A percentile compares a stretch with the other conserved stretches of the same genome.
phyloP scores from a whole-genome alignment of 2,888 invertebrate genomes.

The Athrips mouffetella region DNA sequence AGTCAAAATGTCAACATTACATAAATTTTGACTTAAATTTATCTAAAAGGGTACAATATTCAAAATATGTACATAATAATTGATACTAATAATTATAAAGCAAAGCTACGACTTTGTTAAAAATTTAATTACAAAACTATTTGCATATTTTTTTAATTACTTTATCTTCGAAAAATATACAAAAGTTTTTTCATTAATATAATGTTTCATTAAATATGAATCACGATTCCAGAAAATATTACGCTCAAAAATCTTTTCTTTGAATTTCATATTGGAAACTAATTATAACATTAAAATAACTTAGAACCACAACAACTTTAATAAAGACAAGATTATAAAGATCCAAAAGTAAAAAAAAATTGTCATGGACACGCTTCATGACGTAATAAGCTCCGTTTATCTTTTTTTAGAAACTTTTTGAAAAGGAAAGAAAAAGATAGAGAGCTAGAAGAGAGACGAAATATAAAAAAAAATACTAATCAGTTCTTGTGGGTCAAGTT shows the following conservation, averaged over 20 bases:
- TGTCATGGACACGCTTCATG: constrained; percentile 11
- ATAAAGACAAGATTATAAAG: background rate
- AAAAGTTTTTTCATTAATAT: background rate
- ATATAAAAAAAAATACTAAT: background rate
- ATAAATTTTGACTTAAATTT: constrained; percentile 10
- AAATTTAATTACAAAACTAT: constrained; percentile 13
- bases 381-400: background rate
- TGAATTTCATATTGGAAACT: too few species aligned
- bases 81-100: constrained; percentile 10
- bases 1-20: constrained; percentile 19
- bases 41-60: constrained; percentile 12
- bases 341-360: background rate
- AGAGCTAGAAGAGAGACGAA: background rate
- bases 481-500: background rate
- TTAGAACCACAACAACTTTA: too few species aligned
- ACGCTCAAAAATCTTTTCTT: too few species aligned
- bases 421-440: constrained; percentile 4
- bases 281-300: too few species aligned
- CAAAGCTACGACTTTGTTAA: constrained; percentile 16
- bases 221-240: too few species aligned
- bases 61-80: constrained; percentile 14
- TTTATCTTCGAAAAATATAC: background rate
- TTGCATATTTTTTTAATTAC: too few species aligned
- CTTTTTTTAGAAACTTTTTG: constrained; percentile 1
- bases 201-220: too few species aligned